Percentiles rank a stretch among this genome's conserved stretches.
These are phyloP conservation scores for Paguma larvata DNA, from an alignment of 2,797 vertebrate species.

Conservation along the genomic window DNA sequence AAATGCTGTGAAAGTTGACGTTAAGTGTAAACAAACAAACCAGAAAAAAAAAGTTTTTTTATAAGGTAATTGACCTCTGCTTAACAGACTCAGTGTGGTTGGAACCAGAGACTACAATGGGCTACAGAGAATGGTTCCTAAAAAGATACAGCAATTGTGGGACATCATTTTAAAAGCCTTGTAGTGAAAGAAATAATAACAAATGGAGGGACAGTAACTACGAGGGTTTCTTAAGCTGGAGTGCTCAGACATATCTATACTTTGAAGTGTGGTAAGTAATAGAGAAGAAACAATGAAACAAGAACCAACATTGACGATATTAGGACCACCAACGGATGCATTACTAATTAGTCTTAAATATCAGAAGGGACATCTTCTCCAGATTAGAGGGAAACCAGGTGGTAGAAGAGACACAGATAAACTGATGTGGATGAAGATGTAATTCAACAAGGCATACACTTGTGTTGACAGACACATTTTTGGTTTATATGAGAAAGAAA, in stretches of 20 bases:
- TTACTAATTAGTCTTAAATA: neutral
- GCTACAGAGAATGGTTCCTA: neutral
- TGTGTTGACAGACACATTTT: neutral
- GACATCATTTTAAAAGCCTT: neutral
- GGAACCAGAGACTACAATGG: neutral
- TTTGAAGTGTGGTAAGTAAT: neutral
- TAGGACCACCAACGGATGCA: neutral
- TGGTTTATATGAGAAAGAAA: neutral
- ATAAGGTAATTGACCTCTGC: neutral
- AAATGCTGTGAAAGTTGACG: neutral
- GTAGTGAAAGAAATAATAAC: neutral
- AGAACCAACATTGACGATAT: neutral
- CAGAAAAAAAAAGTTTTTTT: neutral
- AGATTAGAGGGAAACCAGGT: neutral
- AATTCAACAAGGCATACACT: neutral
- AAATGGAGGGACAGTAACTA: neutral
- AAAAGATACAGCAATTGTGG: neutral
- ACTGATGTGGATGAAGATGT: neutral
- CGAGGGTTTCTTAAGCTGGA: neutral
- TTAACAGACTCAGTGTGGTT: neutral
- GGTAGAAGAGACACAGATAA: neutral
- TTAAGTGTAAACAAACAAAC: neutral
- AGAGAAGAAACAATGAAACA: neutral
- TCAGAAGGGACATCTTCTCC: neutral
- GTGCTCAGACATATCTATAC: neutral